A percentile compares a stretch with the other conserved stretches of the same genome.
Evolutionary conservation across 1,140 invertebrate species (phyloP).

Genomic region (Tribolium castaneum): DNA sequence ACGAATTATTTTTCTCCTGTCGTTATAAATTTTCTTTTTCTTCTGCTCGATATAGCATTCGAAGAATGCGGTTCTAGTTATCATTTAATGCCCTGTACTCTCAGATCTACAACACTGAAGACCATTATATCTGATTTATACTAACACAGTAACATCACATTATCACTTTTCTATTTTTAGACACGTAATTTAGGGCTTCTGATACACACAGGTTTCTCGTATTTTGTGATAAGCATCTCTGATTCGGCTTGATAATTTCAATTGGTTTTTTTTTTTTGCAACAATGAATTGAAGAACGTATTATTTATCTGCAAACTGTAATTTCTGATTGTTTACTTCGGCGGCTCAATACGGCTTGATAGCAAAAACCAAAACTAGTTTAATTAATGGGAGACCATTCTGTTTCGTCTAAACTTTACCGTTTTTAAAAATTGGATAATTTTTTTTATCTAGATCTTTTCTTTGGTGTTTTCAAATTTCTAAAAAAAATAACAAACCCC

Average conservation of each 20-base stretch:
- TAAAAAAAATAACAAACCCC: no score
- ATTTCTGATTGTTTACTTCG: no score
- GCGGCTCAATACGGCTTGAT: no score
- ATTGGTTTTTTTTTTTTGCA: background rate
- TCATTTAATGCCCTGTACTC: slow-evolving; percentile 13
- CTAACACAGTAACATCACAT: background rate
- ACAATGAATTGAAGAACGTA: no score
- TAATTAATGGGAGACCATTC: no score
- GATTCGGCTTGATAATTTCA: background rate
- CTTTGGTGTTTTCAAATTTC: no score
- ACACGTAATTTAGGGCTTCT: background rate
- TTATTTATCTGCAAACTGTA: no score
- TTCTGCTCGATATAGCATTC: slow-evolving; percentile 7
- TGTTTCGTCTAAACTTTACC: no score
- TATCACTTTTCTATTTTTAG: background rate
- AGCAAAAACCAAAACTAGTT: background rate
- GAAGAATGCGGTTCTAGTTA: slow-evolving; percentile 29
- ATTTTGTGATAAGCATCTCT: background rate
- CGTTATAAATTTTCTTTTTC: background rate
- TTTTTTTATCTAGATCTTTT: no score
- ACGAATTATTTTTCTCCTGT: background rate
- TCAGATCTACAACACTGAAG: slow-evolving; percentile 2
- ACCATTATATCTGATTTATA: slow-evolving; percentile 11
- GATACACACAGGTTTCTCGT: background rate
- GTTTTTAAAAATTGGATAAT: no score